Percentiles rank a stretch among this genome's conserved stretches.
phyloP scores from a whole-genome alignment of 2,888 invertebrate species.

The Cosmia pyralina region DNA sequence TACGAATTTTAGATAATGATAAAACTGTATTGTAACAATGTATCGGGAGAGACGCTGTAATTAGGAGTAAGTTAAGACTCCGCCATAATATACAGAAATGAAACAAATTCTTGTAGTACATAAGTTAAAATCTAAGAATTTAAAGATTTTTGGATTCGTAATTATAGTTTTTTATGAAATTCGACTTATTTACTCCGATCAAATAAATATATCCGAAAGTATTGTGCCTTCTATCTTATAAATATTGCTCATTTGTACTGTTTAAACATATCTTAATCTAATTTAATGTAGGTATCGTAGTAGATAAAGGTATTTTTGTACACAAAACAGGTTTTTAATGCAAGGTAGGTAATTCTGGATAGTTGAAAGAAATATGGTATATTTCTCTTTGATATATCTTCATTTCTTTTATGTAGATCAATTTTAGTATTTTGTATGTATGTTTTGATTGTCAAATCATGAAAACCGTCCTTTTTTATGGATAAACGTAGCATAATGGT shows the following conservation, averaged over 20 bases:
- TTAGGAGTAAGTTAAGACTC: conserved; percentile 84
- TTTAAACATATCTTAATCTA: conserved; percentile 73
- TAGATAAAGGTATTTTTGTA: conserved; percentile 69
- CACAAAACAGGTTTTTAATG: conserved; percentile 63
- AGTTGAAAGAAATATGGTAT: conserved; percentile 68
- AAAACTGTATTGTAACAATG: conserved; percentile 72
- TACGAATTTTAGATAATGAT: conserved; percentile 83
- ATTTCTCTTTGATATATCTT: conserved; percentile 70
- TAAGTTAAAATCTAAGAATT: conserved; percentile 71
- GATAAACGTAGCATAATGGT: conserved; percentile 65
- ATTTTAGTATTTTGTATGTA: conserved; percentile 60
- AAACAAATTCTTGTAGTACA: conserved; percentile 74
- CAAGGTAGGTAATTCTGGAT: conserved; percentile 60
- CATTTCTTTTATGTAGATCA: conserved; percentile 67
- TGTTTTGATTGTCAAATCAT: conserved; percentile 71
- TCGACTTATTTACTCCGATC: conserved; percentile 70
- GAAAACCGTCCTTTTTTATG: conserved; percentile 73
- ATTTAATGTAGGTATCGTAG: conserved; percentile 64
- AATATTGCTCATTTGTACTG: conserved; percentile 80
- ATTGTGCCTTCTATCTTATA: conserved; percentile 76
- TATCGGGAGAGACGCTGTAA: conserved; percentile 70
- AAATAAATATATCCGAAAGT: conserved; percentile 68
- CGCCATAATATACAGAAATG: conserved; percentile 87
- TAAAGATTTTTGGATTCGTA: conserved; percentile 62
- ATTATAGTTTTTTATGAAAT: conserved; percentile 69